Conservation (phyloP, 2,888 invertebrate species). For the Gandaritis pyraliata region DNA sequence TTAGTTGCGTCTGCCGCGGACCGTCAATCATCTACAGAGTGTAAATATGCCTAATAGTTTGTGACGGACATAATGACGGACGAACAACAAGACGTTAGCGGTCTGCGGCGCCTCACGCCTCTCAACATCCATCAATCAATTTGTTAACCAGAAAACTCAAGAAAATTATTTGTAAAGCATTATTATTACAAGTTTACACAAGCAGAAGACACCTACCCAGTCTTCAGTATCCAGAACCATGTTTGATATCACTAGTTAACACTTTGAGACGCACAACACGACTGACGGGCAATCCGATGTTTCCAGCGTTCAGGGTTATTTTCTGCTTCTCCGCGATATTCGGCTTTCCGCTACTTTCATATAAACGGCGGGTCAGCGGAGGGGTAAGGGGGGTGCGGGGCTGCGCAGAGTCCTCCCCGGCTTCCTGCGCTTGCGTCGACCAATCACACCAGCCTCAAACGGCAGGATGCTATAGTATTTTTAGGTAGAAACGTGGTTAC, state of each 20-base stretch:
- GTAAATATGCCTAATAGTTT: constrained; percentile 43
- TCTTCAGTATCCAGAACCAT: constrained; percentile 83
- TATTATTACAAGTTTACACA: constrained; percentile 32
- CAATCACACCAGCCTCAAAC: constrained; percentile 80
- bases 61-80: constrained; percentile 44
- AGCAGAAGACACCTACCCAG: constrained; percentile 73
- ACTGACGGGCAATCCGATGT: constrained; percentile 73
- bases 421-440: constrained; percentile 73
- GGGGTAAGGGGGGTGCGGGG: constrained; percentile 52
- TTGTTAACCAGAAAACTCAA: constrained; percentile 34
- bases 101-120: constrained; percentile 35
- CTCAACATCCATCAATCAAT: constrained; percentile 44
- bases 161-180: constrained; percentile 30
- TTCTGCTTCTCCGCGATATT: constrained; percentile 75
- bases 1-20: constrained; percentile 47
- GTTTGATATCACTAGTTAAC: constrained; percentile 81
- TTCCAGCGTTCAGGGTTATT: constrained; percentile 83
- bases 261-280: constrained; percentile 84
- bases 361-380: constrained; percentile 54
- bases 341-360: constrained; percentile 75
- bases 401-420: constrained; percentile 68
- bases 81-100: constrained; percentile 57
- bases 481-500: constrained; percentile 80
- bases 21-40: constrained; percentile 46
- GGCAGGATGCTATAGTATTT: constrained; percentile 82